phyloP scores from a whole-genome alignment of 2,888 invertebrate genomes.

The Clistopyga incitator region DNA sequence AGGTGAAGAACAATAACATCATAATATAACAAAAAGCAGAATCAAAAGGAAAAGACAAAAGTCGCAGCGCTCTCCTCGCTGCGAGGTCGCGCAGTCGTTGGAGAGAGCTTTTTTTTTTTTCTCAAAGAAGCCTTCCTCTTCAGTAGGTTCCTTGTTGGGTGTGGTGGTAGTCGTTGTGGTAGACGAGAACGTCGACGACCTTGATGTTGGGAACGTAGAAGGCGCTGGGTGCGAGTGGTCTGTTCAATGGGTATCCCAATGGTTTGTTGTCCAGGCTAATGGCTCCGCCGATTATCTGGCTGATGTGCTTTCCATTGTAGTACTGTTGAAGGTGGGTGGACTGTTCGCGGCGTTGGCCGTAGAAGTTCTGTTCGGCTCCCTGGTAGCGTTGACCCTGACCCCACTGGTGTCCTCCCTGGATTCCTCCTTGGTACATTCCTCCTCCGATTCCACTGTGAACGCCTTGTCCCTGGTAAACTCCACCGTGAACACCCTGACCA shows the following conservation, averaged over 20 bases:
- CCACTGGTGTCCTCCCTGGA: background rate
- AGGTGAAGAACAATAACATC: background rate
- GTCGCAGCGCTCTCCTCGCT: background rate
- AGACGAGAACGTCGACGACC: constrained; percentile 85
- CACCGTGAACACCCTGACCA: constrained; percentile 34
- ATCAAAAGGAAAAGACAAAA: background rate
- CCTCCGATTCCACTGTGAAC: constrained; percentile 21
- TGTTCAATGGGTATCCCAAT: constrained; percentile 86
- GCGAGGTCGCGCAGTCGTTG: background rate
- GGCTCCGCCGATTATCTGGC: constrained; percentile 80
- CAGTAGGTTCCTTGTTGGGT: constrained; percentile 60
- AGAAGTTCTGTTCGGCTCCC: constrained; percentile 24
- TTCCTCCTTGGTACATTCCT: constrained; percentile 21
- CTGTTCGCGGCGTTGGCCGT: constrained; percentile 39
- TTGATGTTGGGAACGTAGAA: constrained; percentile 84
- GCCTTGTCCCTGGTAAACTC: constrained; percentile 30
- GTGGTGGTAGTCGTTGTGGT: constrained; percentile 84
- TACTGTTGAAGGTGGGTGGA: constrained; percentile 74
- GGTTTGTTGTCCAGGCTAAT: constrained; percentile 85
- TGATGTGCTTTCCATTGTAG: constrained; percentile 76
- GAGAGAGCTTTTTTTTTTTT: background rate
- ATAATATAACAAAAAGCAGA: background rate
- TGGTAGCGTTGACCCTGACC: constrained; percentile 10
- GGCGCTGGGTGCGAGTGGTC: constrained; percentile 84
- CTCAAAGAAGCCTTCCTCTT: background rate